phyloP scores from a whole-genome alignment of 1,140 invertebrate species.

The Drosophila ambigua region DNA sequence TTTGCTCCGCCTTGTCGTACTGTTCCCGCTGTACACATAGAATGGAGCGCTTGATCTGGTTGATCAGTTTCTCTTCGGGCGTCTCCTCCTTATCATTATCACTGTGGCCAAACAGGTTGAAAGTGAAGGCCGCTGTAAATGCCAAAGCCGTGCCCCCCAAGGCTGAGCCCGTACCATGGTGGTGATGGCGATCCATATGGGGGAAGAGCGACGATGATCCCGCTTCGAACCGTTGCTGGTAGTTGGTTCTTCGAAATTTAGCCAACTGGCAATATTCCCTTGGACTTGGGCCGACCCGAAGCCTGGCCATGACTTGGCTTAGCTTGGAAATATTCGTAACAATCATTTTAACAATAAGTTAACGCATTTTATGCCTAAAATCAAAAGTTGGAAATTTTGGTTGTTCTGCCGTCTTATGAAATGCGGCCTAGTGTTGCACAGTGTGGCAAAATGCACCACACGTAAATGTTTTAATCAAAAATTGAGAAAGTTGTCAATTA shows the following conservation, averaged over 20 bases:
- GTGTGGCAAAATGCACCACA: conserved; percentile 1
- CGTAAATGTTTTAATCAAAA: not conserved
- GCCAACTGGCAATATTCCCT: conserved; percentile 24
- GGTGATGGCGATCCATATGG: not conserved
- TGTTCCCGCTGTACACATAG: conserved; percentile 90
- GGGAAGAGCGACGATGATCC: conserved; percentile 19
- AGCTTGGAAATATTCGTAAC: conserved; percentile 55
- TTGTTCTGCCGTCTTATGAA: conserved; percentile 53
- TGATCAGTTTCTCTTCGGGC: conserved; percentile 88
- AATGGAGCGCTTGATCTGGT: conserved; percentile 90
- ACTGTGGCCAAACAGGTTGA: conserved; percentile 41
- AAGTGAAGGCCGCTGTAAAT: conserved; percentile 55
- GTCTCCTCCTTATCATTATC: conserved; percentile 79
- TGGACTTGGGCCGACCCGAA: conserved; percentile 20
- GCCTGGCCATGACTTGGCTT: conserved; percentile 34
- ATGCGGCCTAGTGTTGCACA: conserved; percentile 56
- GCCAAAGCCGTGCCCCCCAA: conserved; percentile 14
- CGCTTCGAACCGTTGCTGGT: conserved; percentile 1
- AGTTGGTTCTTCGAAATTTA: conserved; percentile 1
- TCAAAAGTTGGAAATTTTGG: conserved; percentile 14
- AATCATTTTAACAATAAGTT: conserved; percentile 51
- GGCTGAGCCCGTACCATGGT: not conserved
- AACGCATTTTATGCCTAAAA: conserved; percentile 45
- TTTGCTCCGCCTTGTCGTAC: conserved; percentile 91
- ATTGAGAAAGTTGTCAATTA: not conserved